Base-by-base conservation (phyloP, 2,797 vertebrate species). In the Acanthurus tractus region DNA sequence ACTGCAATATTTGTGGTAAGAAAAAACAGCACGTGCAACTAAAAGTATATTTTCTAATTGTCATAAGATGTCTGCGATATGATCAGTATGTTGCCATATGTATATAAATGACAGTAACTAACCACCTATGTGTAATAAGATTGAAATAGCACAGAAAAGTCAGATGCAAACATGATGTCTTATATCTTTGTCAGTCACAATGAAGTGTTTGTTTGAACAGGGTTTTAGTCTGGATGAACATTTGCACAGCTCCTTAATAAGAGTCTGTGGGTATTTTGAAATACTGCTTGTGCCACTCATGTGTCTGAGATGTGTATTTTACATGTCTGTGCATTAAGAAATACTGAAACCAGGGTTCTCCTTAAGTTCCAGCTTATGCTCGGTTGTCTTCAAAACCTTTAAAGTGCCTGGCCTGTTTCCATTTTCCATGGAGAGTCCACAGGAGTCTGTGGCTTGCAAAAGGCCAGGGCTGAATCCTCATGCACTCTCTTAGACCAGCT, bases 361-460 rank as follows among this genome's bases (percentile, higher is more conserved):
- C 25, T 25, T 54, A 8, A 57, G 57, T 45, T 22, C 67, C 55
- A 18, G 23, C 2, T 2, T 2, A 36, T 20, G 55, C 53, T 64
- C 14, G n/a, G 4, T 64, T 76, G 22, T 57, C 61, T 29, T 17
- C 15, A 0, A 54, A 76, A 77, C 74, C 71, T 74, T 73, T 71
- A 18, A 54, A 68, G 58, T 29, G 13, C 29, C 1, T 3, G 59
- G 48, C 10, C 56, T 48, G 44, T 68, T 83, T 70, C 45, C 40
- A 49, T 64, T 81, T 84, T 86, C 82, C 82, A 75, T 20, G 1
- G 29, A 48, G 64, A 72, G 59, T 52, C 64, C 17, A 53, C 61
- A 18, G 49, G 63, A 48, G 78, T 74, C 46, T 82, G 61, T 53
- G 79, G 70, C 57, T 52, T 63, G 5, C 55, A 18, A 23, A 79